Evolutionary conservation across 1,140 invertebrate species (phyloP).

Genomic region (Psix sp.): DNA sequence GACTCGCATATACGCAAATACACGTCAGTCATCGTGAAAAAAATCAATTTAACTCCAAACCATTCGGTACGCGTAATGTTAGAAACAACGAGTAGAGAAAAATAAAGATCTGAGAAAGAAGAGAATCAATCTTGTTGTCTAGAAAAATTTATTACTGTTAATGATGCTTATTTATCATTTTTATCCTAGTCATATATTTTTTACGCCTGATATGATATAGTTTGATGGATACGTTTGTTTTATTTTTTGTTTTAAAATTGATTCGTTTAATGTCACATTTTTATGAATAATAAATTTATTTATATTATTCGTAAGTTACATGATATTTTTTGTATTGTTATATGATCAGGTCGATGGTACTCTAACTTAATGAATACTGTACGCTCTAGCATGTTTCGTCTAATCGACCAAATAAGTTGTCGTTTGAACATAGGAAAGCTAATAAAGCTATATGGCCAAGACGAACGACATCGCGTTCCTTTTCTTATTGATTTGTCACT

Average conservation of each 20-base stretch:
- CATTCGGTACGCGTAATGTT: neutral
- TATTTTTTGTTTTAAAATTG: slow-evolving; percentile 41
- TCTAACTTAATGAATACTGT: no score
- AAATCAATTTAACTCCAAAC: slow-evolving; percentile 11
- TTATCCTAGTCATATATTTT: slow-evolving; percentile 54
- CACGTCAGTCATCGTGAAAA: slow-evolving; percentile 11
- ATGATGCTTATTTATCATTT: slow-evolving; percentile 46
- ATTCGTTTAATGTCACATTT: no score
- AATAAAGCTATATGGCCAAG: no score
- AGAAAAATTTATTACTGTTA: slow-evolving; percentile 50
- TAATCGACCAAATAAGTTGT: no score
- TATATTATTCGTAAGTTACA: no score
- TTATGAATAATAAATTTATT: no score
- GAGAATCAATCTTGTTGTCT: slow-evolving; percentile 38
- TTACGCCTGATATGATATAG: slow-evolving; percentile 15
- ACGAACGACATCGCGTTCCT: no score
- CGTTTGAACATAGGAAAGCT: no score
- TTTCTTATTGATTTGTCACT: no score
- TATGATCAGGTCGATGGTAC: no score
- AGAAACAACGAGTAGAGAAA: slow-evolving; percentile 10
- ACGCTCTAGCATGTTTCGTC: no score
- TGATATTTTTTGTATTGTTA: no score
- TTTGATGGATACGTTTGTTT: slow-evolving; percentile 27
- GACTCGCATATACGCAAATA: slow-evolving; percentile 19
- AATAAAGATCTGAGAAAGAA: neutral